Evolutionary conservation across 2,888 invertebrate genomes (phyloP).

Genomic region (Ophion costatus): DNA sequence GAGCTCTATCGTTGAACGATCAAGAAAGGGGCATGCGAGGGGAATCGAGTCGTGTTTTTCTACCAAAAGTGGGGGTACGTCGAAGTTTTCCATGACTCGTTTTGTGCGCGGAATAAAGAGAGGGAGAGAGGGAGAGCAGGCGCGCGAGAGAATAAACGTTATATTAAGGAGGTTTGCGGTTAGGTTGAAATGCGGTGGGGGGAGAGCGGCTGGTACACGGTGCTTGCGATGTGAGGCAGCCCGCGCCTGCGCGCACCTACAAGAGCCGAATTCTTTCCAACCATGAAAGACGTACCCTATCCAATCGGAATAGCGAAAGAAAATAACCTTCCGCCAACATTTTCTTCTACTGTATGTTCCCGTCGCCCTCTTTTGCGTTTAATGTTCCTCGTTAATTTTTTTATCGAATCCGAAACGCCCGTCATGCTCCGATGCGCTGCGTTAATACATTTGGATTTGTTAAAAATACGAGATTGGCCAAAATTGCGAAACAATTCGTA

Average conservation of each 20-base stretch:
- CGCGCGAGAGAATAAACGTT: too few species aligned
- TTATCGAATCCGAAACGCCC: not conserved
- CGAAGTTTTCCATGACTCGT: conserved; percentile 64
- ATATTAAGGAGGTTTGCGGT: not conserved
- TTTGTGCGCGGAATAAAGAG: conserved; percentile 20
- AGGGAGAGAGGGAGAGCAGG: conserved; percentile 12
- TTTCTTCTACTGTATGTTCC: not conserved
- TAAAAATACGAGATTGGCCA: not conserved
- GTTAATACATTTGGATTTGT: too few species aligned
- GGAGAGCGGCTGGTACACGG: conserved; percentile 12
- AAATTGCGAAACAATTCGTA: not conserved
- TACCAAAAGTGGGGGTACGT: conserved; percentile 33
- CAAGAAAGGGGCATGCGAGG: conserved; percentile 17
- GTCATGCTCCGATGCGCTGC: too few species aligned
- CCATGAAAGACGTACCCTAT: not conserved
- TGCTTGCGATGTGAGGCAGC: conserved; percentile 25
- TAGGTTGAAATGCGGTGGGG: conserved; percentile 6
- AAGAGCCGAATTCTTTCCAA: conserved; percentile 33
- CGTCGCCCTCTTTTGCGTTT: not conserved
- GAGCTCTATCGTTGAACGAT: conserved; percentile 52
- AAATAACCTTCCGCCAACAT: conserved; percentile 3
- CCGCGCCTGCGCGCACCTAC: conserved; percentile 30
- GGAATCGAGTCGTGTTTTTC: conserved; percentile 31
- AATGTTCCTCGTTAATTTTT: not conserved
- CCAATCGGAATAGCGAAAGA: not conserved